These are phyloP conservation scores for Salvelinus namaycush DNA, from an alignment of 2,113 vertebrate genomes.

Conservation along the genomic window DNA sequence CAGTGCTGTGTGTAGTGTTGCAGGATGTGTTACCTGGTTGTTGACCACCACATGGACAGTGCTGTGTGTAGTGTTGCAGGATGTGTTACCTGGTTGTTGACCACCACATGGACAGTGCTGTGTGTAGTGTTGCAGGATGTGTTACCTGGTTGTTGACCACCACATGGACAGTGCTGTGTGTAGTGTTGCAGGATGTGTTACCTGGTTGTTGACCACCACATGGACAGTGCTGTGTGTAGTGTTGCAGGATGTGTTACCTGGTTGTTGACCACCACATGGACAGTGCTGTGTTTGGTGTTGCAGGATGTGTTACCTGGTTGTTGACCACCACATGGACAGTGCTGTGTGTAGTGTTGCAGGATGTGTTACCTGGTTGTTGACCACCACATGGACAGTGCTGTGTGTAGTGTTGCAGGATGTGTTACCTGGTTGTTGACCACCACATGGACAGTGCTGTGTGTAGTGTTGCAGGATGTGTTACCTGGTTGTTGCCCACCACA, in stretches of 20 bases:
- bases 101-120: constrained; percentile 90
- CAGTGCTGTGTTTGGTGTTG: constrained; percentile 55
- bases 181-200: too few relatives aligned
- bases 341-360: constrained; percentile 63
- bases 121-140: constrained; percentile 47
- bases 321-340: too few relatives aligned
- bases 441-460: too few relatives aligned
- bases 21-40: constrained; percentile 74
- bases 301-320: too few relatives aligned
- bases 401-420: constrained; percentile 64
- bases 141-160: constrained; percentile 96
- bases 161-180: constrained; percentile 84
- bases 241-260: constrained; percentile 74
- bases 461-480: too few relatives aligned
- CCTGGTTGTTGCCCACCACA: too few relatives aligned
- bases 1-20: too few relatives aligned
- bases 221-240: constrained; percentile 79
- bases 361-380: constrained; percentile 91
- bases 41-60: constrained; percentile 94
- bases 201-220: too few relatives aligned
- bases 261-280: constrained; percentile 96
- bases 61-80: constrained; percentile 64
- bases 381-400: constrained; percentile 91
- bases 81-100: constrained; percentile 90
- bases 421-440: too few relatives aligned